Conservation (phyloP, 1,140 invertebrate genomes). For the Solenopsis fugax region DNA sequence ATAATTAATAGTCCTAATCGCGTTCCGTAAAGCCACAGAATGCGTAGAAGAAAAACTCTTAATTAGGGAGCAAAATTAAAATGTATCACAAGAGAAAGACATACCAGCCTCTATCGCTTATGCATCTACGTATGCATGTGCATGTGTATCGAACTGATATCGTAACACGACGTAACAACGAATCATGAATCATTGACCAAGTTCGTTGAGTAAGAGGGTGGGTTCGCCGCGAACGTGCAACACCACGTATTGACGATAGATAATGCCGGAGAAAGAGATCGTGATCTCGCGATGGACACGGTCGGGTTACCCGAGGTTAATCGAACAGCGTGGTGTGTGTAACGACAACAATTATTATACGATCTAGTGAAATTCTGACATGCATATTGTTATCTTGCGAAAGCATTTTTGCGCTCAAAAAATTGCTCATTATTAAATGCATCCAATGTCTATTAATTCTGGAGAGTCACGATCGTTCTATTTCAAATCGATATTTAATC, state of each 20-base stretch:
- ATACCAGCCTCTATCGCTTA: not conserved
- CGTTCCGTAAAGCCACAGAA: not conserved
- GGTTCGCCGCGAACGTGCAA: constrained; percentile 55
- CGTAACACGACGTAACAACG: too few relatives aligned
- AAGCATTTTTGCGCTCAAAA: constrained; percentile 37
- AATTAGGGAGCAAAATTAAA: constrained; percentile 68
- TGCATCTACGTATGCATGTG: constrained; percentile 3
- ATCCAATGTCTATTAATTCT: not conserved
- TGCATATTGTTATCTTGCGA: constrained; percentile 54
- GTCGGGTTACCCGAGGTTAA: constrained; percentile 78
- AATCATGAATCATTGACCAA: constrained; percentile 78
- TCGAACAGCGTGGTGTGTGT: constrained; percentile 72
- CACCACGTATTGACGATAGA: constrained; percentile 72
- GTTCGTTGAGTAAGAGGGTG: constrained; percentile 68
- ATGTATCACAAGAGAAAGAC: constrained; percentile 53
- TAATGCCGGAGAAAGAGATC: constrained; percentile 74
- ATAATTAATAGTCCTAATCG: not conserved
- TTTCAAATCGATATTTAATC: not conserved
- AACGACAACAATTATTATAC: constrained; percentile 72
- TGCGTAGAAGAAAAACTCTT: constrained; percentile 44
- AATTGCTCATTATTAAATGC: not conserved
- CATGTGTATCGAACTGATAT: constrained; percentile 55
- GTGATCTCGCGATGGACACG: constrained; percentile 70
- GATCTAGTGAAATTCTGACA: constrained; percentile 61
- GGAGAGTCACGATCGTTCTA: constrained; percentile 1